Evolutionary conservation across 2,888 invertebrate genomes (phyloP).

Genomic region (Smittia aterrima): DNA sequence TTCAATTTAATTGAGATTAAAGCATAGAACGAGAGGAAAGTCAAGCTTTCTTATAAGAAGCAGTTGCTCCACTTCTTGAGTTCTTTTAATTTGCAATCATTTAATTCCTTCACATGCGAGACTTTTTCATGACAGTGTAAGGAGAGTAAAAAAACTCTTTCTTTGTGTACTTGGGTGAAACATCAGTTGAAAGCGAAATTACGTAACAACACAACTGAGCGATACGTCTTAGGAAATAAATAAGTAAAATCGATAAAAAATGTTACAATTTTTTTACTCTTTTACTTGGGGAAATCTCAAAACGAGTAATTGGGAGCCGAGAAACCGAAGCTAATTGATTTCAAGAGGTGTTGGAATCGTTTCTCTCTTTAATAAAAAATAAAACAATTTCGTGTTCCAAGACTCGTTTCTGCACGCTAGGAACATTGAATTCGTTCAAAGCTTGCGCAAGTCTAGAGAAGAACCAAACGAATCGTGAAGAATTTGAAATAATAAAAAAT

Average conservation of each 20-base stretch:
- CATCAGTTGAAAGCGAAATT: constrained; percentile 36
- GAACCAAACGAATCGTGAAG: constrained; percentile 3
- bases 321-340: constrained; percentile 22
- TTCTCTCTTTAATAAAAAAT: not conserved
- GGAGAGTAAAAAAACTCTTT: not conserved
- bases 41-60: constrained; percentile 8
- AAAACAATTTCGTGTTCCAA: not conserved
- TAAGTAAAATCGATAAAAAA: not conserved
- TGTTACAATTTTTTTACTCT: constrained; percentile 13
- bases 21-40: not conserved
- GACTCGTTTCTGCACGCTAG: not conserved
- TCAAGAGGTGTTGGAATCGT: not conserved
- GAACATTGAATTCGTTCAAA: not conserved
- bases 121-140: not conserved
- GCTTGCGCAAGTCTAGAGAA: not conserved
- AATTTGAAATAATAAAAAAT: not conserved
- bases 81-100: constrained; percentile 32
- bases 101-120: constrained; percentile 29
- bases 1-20: constrained; percentile 26
- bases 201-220: not conserved
- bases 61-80: constrained; percentile 27
- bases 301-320: constrained; percentile 10
- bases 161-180: not conserved
- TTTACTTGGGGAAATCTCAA: not conserved
- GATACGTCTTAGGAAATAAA: constrained; percentile 27